Percentiles rank a stretch among this genome's conserved stretches.
Conservation (phyloP, 2,888 invertebrate genomes). For the Celastrina argiolus region DNA sequence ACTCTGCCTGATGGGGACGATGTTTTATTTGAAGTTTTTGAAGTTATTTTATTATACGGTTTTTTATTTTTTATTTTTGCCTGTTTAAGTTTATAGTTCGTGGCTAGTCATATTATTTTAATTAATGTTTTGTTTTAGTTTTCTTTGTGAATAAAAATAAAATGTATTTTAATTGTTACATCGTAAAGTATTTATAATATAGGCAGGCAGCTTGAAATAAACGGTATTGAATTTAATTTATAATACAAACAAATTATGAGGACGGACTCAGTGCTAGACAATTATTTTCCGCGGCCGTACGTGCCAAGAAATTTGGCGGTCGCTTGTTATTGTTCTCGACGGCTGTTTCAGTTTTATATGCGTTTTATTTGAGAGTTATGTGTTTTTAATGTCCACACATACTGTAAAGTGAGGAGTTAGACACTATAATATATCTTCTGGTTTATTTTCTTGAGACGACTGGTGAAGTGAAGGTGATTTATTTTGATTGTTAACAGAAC, state of each 20-base stretch:
- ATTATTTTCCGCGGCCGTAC: not conserved
- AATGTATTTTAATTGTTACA: too few species aligned
- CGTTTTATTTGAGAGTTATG: conserved; percentile 10
- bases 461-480: not conserved
- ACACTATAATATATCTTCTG: not conserved
- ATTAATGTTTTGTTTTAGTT: too few species aligned
- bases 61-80: too few species aligned
- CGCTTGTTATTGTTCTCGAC: not conserved
- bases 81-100: too few species aligned
- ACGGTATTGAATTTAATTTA: too few species aligned
- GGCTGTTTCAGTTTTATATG: not conserved
- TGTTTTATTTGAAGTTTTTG: too few species aligned
- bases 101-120: too few species aligned
- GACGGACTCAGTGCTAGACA: not conserved
- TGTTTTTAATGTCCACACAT: conserved; percentile 5
- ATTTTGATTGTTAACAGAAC: not conserved
- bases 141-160: too few species aligned
- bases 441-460: not conserved
- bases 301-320: conserved; percentile 7
- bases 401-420: not conserved
- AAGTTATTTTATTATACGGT: too few species aligned
- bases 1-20: too few species aligned
- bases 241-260: not conserved
- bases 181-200: too few species aligned
- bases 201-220: too few species aligned